Percentiles rank a stretch among this genome's conserved stretches.
Conservation (phyloP, 2,797 vertebrate species). For the Melanogrammus aeglefinus region DNA sequence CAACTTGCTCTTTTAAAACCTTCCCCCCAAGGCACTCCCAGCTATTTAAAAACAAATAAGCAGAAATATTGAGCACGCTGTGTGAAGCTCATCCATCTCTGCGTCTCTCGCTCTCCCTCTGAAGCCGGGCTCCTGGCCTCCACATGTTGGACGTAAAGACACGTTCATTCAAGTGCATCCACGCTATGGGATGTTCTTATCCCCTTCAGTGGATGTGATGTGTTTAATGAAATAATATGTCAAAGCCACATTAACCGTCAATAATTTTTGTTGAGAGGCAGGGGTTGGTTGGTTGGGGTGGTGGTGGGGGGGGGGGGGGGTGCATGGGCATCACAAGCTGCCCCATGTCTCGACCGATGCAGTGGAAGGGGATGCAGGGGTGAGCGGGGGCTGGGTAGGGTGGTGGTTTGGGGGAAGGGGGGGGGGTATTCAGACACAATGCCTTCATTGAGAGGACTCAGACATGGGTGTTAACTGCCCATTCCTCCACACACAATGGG, state of each 20-base stretch:
- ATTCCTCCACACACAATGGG: conserved; percentile 77
- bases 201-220: background rate
- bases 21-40: conserved; percentile 60
- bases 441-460: conserved; percentile 74
- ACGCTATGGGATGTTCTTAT: background rate
- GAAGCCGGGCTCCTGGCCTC: background rate
- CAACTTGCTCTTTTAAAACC: conserved; percentile 73
- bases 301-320: background rate
- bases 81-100: conserved; percentile 40
- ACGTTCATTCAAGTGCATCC: background rate
- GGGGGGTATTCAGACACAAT: conserved; percentile 80
- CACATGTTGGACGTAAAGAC: background rate
- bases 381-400: conserved; percentile 3
- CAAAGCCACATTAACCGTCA: background rate
- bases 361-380: conserved; percentile 40
- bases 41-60: conserved; percentile 59
- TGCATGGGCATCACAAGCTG: conserved; percentile 20
- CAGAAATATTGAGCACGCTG: conserved; percentile 43
- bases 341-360: conserved; percentile 41
- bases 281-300: background rate
- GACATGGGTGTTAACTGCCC: conserved; percentile 75
- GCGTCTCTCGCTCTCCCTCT: background rate
- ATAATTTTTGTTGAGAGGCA: background rate
- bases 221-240: background rate
- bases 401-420: conserved; percentile 41